Evolutionary conservation across 2,113 vertebrate genomes (phyloP).

Genomic region (Hyla sarda): DNA sequence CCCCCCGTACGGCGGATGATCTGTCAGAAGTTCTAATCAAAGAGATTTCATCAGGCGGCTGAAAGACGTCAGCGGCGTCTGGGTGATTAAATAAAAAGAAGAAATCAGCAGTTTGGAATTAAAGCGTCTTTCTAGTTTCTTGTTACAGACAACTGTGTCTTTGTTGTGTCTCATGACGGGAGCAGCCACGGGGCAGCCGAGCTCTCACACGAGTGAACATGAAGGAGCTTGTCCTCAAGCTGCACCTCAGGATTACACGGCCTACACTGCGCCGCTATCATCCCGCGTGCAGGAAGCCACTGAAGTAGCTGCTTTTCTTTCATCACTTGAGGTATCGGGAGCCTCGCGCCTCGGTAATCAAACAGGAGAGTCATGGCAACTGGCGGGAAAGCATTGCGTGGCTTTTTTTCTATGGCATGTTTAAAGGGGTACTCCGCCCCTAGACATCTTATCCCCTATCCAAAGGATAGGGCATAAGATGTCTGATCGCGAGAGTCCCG

Average conservation of each 20-base stretch:
- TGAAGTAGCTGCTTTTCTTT: neutral
- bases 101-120: constrained; percentile 14
- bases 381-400: too few species aligned
- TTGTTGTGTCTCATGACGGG: constrained; percentile 43
- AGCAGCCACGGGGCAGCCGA: constrained; percentile 6
- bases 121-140: constrained; percentile 9
- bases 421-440: too few species aligned
- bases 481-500: too few species aligned
- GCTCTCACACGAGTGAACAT: neutral
- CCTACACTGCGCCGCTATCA: neutral
- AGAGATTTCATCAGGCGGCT: constrained; percentile 34
- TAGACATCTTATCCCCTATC: too few species aligned
- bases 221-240: constrained; percentile 25
- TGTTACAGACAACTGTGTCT: constrained; percentile 17
- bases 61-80: constrained; percentile 7
- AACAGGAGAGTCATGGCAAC: too few species aligned
- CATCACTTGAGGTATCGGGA: neutral
- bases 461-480: too few species aligned
- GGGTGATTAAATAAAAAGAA: constrained; percentile 10
- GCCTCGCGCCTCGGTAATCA: neutral
- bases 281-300: neutral
- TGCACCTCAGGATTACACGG: constrained; percentile 21
- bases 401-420: too few species aligned
- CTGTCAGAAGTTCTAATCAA: constrained; percentile 21
- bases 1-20: too few species aligned